A percentile compares a stretch with the other conserved stretches of the same genome.
phyloP scores from a whole-genome alignment of 2,113 vertebrate genomes.

The Rhodinocichla rosea region DNA sequence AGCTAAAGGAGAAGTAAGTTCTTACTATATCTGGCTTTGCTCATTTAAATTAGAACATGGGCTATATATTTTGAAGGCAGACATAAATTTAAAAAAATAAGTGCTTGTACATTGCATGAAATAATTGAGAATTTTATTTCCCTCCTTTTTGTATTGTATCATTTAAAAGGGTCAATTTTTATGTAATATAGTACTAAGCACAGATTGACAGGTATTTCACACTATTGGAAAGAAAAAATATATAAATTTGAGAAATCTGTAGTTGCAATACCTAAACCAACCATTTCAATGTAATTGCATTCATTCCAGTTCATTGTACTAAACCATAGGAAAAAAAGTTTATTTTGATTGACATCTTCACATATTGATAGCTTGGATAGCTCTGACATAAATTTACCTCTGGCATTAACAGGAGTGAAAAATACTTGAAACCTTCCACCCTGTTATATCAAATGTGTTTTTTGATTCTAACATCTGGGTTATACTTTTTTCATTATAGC shows the following conservation, averaged over 20 bases:
- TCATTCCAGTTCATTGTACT: background rate
- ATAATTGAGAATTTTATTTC: background rate
- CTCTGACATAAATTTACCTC: background rate
- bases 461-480: background rate
- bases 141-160: background rate
- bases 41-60: conserved; percentile 19
- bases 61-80: background rate
- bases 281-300: background rate
- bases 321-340: background rate
- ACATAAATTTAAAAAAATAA: background rate
- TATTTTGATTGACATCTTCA: background rate
- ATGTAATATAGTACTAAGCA: background rate
- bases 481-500: background rate
- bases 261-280: background rate
- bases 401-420: background rate
- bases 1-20: background rate
- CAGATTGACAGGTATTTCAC: background rate
- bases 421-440: background rate
- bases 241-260: background rate
- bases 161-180: background rate
- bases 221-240: background rate
- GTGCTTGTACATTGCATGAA: background rate
- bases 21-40: background rate
- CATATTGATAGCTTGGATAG: background rate
- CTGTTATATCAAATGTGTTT: background rate